Percentiles rank a stretch among this genome's conserved stretches.
These are phyloP conservation scores for Madoqua kirkii DNA, from an alignment of 2,113 vertebrate genomes.

Conservation along the genomic window DNA sequence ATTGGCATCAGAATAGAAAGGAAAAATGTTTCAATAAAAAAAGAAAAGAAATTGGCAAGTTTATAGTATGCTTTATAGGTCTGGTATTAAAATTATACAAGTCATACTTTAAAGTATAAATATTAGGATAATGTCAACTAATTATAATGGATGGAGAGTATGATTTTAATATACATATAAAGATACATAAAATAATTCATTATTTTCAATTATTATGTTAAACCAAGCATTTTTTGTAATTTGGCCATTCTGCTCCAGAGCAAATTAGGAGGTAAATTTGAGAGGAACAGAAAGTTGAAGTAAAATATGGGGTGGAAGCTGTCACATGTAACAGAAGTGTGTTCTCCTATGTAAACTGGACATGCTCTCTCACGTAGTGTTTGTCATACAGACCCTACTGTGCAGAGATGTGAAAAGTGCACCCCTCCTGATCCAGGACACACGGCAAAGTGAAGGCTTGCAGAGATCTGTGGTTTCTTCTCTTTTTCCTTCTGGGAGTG, in stretches of 20 bases:
- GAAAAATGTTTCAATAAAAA: neutral
- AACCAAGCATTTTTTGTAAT: neutral
- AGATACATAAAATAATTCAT: neutral
- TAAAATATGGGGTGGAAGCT: rapidly evolving
- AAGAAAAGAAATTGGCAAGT: neutral
- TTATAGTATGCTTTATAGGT: neutral
- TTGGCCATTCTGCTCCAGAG: neutral
- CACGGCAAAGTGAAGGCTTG: rapidly evolving
- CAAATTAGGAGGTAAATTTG: neutral
- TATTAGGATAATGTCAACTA: neutral
- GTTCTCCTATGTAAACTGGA: rapidly evolving
- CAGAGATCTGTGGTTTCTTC: neutral
- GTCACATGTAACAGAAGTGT: rapidly evolving
- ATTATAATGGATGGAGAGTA: neutral
- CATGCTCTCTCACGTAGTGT: rapidly evolving
- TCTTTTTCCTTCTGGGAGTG: neutral
- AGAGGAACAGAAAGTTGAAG: neutral
- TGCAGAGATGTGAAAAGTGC: neutral
- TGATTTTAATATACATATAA: neutral
- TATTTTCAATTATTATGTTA: neutral
- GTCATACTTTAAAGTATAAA: neutral
- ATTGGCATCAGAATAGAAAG: neutral
- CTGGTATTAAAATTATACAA: neutral
- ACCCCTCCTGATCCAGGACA: neutral
- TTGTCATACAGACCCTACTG: rapidly evolving